Percentiles rank a stretch among this genome's conserved stretches.
phyloP scores from a whole-genome alignment of 1,140 invertebrate species.

The Caerostris darwini region DNA sequence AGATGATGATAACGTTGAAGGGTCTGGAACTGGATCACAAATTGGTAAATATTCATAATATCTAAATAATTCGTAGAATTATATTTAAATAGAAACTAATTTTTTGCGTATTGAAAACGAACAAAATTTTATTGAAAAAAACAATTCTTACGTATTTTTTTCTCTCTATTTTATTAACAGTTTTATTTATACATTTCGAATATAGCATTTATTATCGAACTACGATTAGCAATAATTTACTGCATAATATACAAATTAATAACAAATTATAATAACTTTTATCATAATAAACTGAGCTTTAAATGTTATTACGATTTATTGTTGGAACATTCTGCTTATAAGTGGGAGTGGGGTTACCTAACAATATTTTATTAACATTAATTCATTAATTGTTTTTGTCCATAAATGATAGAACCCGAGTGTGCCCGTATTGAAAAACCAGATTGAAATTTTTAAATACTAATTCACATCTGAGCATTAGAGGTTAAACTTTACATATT shows the following conservation, averaged over 20 bases:
- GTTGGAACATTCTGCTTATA: background rate
- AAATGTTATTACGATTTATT: background rate
- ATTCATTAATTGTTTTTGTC: too few species aligned
- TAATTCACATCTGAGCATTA: too few species aligned
- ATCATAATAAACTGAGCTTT: background rate
- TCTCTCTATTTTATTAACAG: background rate
- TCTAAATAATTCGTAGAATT: background rate
- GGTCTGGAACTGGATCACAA: slow-evolving; percentile 33
- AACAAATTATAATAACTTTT: background rate
- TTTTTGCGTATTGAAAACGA: background rate
- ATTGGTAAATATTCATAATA: slow-evolving; percentile 3
- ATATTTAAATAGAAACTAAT: background rate
- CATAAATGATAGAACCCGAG: too few species aligned
- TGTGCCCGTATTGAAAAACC: too few species aligned
- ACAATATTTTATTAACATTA: too few species aligned
- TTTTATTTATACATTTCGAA: background rate
- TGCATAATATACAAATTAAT: background rate
- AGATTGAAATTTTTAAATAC: too few species aligned
- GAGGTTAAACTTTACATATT: too few species aligned
- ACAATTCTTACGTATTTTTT: background rate
- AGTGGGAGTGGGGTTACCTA: too few species aligned
- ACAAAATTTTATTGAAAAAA: background rate
- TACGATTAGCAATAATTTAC: background rate
- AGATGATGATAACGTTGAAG: slow-evolving; percentile 41
- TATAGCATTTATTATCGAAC: background rate